These are phyloP conservation scores for Allolobophora icterica DNA, from an alignment of 2,888 invertebrate species.

Conservation along the genomic window DNA sequence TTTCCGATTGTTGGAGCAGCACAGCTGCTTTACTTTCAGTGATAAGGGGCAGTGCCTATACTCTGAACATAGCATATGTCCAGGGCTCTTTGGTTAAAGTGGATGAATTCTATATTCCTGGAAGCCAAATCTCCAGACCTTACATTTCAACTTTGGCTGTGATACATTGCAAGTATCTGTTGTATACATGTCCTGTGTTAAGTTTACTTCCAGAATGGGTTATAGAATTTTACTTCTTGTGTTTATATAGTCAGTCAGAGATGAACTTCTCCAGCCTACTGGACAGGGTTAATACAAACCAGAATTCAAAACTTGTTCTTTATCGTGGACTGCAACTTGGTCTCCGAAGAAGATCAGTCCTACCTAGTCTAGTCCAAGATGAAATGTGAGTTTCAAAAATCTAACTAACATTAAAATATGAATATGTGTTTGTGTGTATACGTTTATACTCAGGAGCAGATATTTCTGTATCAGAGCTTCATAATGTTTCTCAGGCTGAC, in stretches of 20 bases:
- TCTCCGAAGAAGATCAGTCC: background rate
- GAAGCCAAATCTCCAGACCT: background rate
- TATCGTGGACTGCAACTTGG: slow-evolving; percentile 17
- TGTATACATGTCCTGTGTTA: background rate
- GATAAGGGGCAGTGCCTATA: background rate
- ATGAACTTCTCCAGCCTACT: background rate
- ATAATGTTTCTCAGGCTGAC: background rate
- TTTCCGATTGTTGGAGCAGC: background rate
- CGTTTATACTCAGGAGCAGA: background rate
- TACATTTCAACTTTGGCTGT: background rate
- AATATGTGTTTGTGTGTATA: background rate
- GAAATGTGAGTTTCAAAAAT: background rate
- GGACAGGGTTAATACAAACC: background rate
- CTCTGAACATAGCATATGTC: background rate
- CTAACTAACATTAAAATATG: too few relatives aligned
- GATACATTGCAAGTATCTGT: background rate
- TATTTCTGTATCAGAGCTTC: too few relatives aligned
- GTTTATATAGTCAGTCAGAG: background rate
- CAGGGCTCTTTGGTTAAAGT: background rate
- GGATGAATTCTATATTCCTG: background rate
- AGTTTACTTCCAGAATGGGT: background rate
- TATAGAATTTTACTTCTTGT: slow-evolving; percentile 17
- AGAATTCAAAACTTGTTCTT: slow-evolving; percentile 17
- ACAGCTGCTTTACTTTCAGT: background rate
- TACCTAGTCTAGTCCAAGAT: slow-evolving; percentile 11